Evolutionary conservation across 2,797 vertebrate species (phyloP).

Genomic region (Spinibarbus caldwelli): DNA sequence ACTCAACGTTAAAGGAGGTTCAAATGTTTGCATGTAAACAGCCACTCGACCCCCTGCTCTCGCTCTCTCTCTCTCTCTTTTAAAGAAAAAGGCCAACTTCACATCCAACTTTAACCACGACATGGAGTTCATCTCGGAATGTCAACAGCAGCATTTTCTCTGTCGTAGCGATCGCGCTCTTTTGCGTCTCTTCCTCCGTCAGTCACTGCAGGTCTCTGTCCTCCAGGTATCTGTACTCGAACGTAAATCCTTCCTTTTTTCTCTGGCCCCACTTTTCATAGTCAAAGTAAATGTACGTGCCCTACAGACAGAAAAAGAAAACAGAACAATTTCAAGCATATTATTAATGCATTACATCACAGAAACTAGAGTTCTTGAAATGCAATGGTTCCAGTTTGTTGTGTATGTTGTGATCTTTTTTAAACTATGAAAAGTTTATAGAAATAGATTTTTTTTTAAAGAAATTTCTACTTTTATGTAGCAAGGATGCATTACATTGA

Average conservation of each 20-base stretch:
- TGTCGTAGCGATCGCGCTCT: constrained; percentile 57
- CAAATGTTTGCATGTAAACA: constrained; percentile 65
- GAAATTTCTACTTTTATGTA: neutral
- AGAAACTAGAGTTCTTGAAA: neutral
- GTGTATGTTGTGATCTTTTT: neutral
- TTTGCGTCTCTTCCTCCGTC: no score
- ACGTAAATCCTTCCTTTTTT: constrained; percentile 97
- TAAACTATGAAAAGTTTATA: neutral
- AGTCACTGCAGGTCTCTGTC: constrained; percentile 95
- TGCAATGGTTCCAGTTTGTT: neutral
- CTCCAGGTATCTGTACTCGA: constrained; percentile 96
- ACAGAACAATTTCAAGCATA: neutral
- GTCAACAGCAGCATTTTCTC: constrained; percentile 83
- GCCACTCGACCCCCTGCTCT: constrained; percentile 58
- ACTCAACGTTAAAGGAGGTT: constrained; percentile 48
- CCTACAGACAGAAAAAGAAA: constrained; percentile 71
- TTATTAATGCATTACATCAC: neutral
- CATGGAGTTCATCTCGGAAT: constrained; percentile 86
- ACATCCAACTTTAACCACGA: constrained; percentile 70
- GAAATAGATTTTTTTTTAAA: neutral
- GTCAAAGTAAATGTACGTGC: constrained; percentile 98
- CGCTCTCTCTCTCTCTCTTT: constrained; percentile 51
- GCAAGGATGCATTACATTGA: neutral
- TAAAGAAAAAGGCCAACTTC: constrained; percentile 61
- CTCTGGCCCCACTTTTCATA: constrained; percentile 99